A percentile compares a stretch with the other conserved stretches of the same genome.
phyloP scores from a whole-genome alignment of 2,797 vertebrate genomes.

The Cyclopterus lumpus region DNA sequence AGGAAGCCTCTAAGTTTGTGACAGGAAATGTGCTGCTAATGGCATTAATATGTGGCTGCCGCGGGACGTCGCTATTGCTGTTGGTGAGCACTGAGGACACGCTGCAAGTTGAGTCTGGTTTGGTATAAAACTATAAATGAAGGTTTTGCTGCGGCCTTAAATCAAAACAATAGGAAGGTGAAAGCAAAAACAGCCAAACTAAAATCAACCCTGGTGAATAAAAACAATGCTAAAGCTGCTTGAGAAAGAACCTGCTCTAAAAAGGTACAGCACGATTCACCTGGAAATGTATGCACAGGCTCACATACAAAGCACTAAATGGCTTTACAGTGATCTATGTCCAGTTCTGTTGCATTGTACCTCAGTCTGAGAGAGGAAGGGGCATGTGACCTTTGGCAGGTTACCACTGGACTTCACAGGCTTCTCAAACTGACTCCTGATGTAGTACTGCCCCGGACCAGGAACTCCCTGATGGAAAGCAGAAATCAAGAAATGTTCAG shows the following conservation, averaged over 20 bases:
- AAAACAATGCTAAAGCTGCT: neutral
- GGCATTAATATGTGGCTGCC: neutral
- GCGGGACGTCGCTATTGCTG: neutral
- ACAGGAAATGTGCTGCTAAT: neutral
- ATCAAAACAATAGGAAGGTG: constrained; percentile 1
- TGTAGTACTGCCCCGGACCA: constrained; percentile 78
- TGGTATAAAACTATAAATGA: neutral
- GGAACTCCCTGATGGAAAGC: constrained; percentile 73
- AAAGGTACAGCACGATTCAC: constrained; percentile 1
- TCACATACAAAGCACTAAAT: constrained; percentile 15
- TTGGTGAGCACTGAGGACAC: neutral
- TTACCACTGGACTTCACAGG: constrained; percentile 33
- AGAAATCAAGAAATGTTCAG: constrained; percentile 34
- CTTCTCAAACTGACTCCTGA: constrained; percentile 79
- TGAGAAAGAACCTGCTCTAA: neutral
- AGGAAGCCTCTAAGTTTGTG: neutral
- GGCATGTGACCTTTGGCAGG: constrained; percentile 24
- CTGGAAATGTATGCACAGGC: neutral
- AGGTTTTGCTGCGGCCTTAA: neutral
- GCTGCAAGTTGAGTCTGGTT: neutral
- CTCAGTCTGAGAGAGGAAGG: constrained; percentile 77
- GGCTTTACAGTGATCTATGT: constrained; percentile 1
- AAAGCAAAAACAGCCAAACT: neutral
- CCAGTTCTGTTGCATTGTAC: constrained; percentile 46
- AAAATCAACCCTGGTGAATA: neutral